These are phyloP conservation scores for Tachina grossa DNA, from an alignment of 2,888 invertebrate genomes.

Conservation along the genomic window DNA sequence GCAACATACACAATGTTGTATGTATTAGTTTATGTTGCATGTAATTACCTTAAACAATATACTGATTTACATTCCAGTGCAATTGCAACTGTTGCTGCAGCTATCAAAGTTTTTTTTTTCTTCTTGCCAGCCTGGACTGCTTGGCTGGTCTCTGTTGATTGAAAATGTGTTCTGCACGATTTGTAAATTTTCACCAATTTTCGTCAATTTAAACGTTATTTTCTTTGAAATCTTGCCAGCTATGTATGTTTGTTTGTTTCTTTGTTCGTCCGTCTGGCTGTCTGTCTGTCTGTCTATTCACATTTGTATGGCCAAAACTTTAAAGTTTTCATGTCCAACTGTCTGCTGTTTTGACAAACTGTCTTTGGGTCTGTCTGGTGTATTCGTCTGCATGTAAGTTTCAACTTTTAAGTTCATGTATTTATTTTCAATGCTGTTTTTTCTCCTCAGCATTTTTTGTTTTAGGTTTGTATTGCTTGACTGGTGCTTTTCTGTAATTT, in stretches of 20 bases:
- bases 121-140: conserved; percentile 49
- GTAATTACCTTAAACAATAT: conserved; percentile 76
- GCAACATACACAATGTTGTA: conserved; percentile 58
- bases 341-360: conserved; percentile 59
- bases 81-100: conserved; percentile 79
- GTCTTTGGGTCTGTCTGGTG: conserved; percentile 39
- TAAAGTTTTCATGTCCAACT: conserved; percentile 47
- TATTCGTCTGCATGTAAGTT: conserved; percentile 37
- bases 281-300: conserved; percentile 15
- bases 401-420: conserved; percentile 40
- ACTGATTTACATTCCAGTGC: conserved; percentile 81
- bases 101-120: background rate
- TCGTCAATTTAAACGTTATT: conserved; percentile 71
- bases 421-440: conserved; percentile 27
- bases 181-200: conserved; percentile 73
- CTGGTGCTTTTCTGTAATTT: conserved; percentile 59
- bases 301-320: conserved; percentile 32
- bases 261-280: background rate
- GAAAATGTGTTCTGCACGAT: conserved; percentile 75
- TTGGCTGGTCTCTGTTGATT: conserved; percentile 43
- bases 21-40: conserved; percentile 72
- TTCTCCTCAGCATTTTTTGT: background rate
- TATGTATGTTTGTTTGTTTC: conserved; percentile 59
- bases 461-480: conserved; percentile 42
- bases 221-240: conserved; percentile 71